Percentiles rank a stretch among this genome's conserved stretches.
Conservation (phyloP, 2,888 invertebrate species). For the Drosophila maculinotata region DNA sequence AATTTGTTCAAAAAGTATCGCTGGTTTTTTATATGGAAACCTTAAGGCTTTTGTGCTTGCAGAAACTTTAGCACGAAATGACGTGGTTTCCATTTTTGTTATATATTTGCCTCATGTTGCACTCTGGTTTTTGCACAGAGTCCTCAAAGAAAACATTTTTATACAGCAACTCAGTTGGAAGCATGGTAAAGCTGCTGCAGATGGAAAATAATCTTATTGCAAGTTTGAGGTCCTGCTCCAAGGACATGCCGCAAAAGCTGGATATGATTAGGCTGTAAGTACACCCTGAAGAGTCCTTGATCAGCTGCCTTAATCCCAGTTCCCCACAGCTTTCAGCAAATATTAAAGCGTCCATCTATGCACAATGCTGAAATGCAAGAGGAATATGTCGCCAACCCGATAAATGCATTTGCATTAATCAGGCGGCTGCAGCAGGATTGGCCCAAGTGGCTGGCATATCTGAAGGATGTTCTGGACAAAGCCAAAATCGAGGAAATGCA, state of each 20-base stretch:
- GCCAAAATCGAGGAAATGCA: constrained; percentile 20
- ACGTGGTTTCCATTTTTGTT: constrained; percentile 22
- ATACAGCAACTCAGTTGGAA: constrained; percentile 34
- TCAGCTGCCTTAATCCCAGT: no score
- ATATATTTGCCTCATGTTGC: neutral
- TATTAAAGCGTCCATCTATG: constrained; percentile 5
- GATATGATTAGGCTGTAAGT: constrained; percentile 43
- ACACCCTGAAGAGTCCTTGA: no score
- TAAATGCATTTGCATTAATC: constrained; percentile 44
- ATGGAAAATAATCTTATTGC: constrained; percentile 32
- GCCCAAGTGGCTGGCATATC: constrained; percentile 49
- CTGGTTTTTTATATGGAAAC: neutral
- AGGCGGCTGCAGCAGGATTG: constrained; percentile 51
- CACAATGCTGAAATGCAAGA: constrained; percentile 3
- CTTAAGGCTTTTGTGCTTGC: no score
- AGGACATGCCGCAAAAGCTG: constrained; percentile 40
- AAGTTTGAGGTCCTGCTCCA: constrained; percentile 7
- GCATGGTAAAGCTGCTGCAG: constrained; percentile 28
- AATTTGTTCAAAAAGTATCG: no score
- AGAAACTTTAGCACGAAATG: constrained; percentile 8
- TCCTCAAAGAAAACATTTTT: neutral
- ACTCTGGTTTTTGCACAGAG: neutral
- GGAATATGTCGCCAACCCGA: constrained; percentile 41
- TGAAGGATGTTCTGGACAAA: neutral
- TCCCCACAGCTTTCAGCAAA: constrained; percentile 32